Evolutionary conservation across 2,888 invertebrate genomes (phyloP).

Genomic region (Cheilosia grossa): DNA sequence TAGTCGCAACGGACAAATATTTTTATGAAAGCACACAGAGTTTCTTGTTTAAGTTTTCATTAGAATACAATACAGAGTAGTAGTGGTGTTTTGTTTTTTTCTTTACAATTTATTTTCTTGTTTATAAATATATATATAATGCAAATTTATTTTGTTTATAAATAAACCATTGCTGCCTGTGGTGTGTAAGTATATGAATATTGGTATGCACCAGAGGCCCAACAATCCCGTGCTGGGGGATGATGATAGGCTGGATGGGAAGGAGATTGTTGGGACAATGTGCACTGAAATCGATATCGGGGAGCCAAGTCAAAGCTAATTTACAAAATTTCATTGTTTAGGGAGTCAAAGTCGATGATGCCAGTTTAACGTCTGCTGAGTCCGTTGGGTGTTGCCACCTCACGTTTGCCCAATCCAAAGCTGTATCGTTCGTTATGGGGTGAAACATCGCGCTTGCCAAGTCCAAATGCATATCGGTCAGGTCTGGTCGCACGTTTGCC

Average conservation of each 20-base stretch:
- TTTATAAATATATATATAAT: constrained; percentile 60
- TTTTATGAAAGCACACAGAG: constrained; percentile 64
- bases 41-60: constrained; percentile 30
- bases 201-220: constrained; percentile 48
- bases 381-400: constrained; percentile 59
- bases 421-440: constrained; percentile 83
- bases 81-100: constrained; percentile 28
- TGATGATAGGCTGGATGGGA: constrained; percentile 39
- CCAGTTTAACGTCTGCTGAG: constrained; percentile 50
- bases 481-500: constrained; percentile 85
- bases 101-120: constrained; percentile 54
- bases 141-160: constrained; percentile 64
- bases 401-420: constrained; percentile 87
- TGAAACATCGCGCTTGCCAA: constrained; percentile 85
- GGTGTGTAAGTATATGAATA: constrained; percentile 55
- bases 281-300: constrained; percentile 68
- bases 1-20: constrained; percentile 48
- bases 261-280: constrained; percentile 60
- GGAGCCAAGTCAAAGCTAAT: constrained; percentile 61
- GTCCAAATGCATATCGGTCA: constrained; percentile 87
- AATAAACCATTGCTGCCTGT: constrained; percentile 70
- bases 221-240: constrained; percentile 55
- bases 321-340: constrained; percentile 48
- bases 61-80: constrained; percentile 49
- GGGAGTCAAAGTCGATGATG: constrained; percentile 33